Evolutionary conservation across 1,140 invertebrate genomes (phyloP).

Genomic region (Rhopalosiphum maidis): DNA sequence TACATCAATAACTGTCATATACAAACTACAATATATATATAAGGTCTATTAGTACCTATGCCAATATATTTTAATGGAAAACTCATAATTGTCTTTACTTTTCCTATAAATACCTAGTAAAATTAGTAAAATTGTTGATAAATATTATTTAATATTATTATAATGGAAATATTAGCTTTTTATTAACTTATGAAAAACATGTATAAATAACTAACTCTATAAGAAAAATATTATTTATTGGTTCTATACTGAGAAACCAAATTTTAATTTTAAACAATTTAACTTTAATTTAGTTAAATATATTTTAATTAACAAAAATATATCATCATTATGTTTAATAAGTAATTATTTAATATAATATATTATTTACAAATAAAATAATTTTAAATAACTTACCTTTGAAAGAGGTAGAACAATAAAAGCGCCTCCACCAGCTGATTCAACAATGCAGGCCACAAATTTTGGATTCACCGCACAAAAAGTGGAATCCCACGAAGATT

Average conservation of each 20-base stretch:
- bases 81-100: neutral
- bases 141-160: neutral
- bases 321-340: neutral
- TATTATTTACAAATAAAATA: neutral
- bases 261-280: neutral
- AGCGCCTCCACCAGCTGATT: slow-evolving; percentile 97
- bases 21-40: neutral
- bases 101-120: neutral
- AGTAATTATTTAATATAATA: neutral
- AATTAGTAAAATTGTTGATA: neutral
- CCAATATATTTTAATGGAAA: neutral
- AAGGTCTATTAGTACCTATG: neutral
- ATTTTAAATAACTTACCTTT: slow-evolving; percentile 74
- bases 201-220: neutral
- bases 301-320: neutral
- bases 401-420: slow-evolving; percentile 97
- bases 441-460: slow-evolving; percentile 98
- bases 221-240: neutral
- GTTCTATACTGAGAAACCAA: neutral
- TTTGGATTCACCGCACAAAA: slow-evolving; percentile 99
- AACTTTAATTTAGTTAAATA: neutral
- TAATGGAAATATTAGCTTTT: neutral
- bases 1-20: neutral
- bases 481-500: slow-evolving; percentile 97
- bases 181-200: neutral